Conservation (phyloP, 2,888 invertebrate species). For the Saturnia japonica region DNA sequence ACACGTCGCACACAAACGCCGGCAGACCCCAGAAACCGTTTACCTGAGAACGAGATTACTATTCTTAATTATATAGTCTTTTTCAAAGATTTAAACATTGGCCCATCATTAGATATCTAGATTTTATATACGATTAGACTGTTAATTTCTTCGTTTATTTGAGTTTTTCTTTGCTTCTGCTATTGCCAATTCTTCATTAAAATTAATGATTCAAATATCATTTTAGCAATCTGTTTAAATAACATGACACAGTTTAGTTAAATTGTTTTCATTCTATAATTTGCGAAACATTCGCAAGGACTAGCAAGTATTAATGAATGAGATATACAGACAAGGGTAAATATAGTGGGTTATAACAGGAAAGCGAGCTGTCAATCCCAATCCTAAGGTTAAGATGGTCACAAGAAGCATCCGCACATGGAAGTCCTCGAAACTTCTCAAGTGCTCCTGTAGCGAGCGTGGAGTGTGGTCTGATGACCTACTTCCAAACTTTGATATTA, state of each 20-base stretch:
- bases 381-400: background rate
- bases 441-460: background rate
- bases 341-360: background rate
- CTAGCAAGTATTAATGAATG: background rate
- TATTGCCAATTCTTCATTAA: too few species aligned
- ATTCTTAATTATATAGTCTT: background rate
- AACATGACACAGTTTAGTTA: too few species aligned
- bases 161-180: too few species aligned
- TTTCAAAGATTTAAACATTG: too few species aligned
- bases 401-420: background rate
- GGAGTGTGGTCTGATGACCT: background rate
- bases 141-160: too few species aligned
- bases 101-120: too few species aligned
- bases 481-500: conserved; percentile 5
- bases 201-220: too few species aligned
- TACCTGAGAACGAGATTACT: conserved; percentile 80
- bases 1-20: conserved; percentile 96
- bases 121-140: too few species aligned
- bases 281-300: background rate
- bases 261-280: too few species aligned
- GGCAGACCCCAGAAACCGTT: conserved; percentile 95
- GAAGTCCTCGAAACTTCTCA: conserved; percentile 9
- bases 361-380: background rate
- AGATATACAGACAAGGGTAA: background rate
- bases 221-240: too few species aligned